Base-by-base conservation (phyloP, 2,888 invertebrate species). In the Camponotus fellah region DNA sequence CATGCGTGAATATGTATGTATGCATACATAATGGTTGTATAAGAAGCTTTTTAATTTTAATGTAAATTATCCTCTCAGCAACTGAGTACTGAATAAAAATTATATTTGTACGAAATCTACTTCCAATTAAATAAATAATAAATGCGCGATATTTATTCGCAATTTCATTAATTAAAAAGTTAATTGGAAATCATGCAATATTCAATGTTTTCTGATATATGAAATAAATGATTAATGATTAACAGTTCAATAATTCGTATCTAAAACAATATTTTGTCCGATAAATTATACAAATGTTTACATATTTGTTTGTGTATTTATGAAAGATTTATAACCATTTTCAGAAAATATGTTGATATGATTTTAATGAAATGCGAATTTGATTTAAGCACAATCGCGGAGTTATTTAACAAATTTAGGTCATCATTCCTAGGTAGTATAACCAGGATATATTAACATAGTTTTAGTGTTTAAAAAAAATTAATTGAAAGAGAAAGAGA, bases 1-100 rank as follows among this genome's bases (percentile, higher is more conserved):
- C 49, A 56, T 40, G 26, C 3, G 46, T 46, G 14, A 0, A 5
- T 17, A 5, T 49, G 49, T 17, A 14, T 3, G 17, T 5, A 17
- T 5, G 17, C 17, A 3, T 49, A 53, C 53, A 53, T 53, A 53
- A 8, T n/a, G 3, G 37, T 62, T 10, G 26, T 26, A 26, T 26
- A 2, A 26, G 32, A 26, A 37, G 34, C 21, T 34, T 46, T 69
- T 26, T 43, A 77, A 26, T 71, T 71, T 80, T 71, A 26, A 80
- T 12, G 12, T 37, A 46, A 71, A 62, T 26, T 26, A 26, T 26
- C 8, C n/a, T 3, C 17, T 60, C 34, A 10, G 0, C 40, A 40
- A 40, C 8, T 43, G 17, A 8, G 5, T 46, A 60, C 6, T 2
- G 26, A 76, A 66, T 4, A 43, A 46, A 69, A 71, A 60, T 79